These are phyloP conservation scores for Pipistrellus pipistrellus DNA, from an alignment of 2,797 vertebrate species.

Conservation along the genomic window DNA sequence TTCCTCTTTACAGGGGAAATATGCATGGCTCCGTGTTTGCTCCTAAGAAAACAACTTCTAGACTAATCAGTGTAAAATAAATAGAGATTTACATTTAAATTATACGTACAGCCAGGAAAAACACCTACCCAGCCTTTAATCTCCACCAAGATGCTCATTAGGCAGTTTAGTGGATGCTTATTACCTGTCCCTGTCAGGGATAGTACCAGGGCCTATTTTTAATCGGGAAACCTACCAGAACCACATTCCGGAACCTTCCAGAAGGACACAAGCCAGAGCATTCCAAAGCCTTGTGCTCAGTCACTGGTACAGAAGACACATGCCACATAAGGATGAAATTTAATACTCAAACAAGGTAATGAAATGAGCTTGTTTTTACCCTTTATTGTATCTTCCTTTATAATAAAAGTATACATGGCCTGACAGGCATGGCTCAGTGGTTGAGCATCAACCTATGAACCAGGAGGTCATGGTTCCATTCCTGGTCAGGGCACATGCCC, in stretches of 20 bases:
- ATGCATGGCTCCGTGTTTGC: not conserved
- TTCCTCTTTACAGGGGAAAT: slow-evolving; percentile 59
- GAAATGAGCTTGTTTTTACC: not conserved
- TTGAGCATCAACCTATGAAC: too few species aligned
- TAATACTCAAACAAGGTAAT: not conserved
- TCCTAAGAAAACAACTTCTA: slow-evolving; percentile 68
- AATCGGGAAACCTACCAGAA: slow-evolving; percentile 16
- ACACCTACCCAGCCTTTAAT: slow-evolving; percentile 59
- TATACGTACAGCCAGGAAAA: slow-evolving; percentile 59
- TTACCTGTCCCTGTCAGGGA: slow-evolving; percentile 62
- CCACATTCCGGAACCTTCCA: slow-evolving; percentile 34
- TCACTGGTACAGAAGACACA: not conserved
- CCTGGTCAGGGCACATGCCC: too few species aligned
- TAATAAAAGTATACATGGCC: not conserved
- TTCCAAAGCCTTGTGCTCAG: slow-evolving; percentile 58
- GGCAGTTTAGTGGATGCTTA: slow-evolving; percentile 57
- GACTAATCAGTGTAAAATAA: slow-evolving; percentile 66
- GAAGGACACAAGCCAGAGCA: slow-evolving; percentile 49
- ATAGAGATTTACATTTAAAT: slow-evolving; percentile 75
- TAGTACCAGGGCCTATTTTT: slow-evolving; percentile 6
- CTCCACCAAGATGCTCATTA: slow-evolving; percentile 68
- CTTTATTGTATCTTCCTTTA: slow-evolving; percentile 27
- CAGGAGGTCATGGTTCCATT: too few species aligned
- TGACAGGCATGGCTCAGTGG: too few species aligned
- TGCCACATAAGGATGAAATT: not conserved